phyloP scores from a whole-genome alignment of 2,797 vertebrate species.

The Leuciscus waleckii region DNA sequence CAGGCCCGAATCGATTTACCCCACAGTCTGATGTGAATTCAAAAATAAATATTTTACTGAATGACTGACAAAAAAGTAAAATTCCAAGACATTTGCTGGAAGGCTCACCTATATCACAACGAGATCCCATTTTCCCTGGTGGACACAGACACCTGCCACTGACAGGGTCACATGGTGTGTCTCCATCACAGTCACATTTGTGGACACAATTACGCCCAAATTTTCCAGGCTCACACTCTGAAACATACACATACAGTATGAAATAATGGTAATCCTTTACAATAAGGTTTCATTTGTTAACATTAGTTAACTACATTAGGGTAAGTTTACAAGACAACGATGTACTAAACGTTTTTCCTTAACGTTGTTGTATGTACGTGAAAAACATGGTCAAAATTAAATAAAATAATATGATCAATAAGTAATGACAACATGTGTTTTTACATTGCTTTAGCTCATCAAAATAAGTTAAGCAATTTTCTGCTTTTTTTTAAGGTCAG shows the following conservation, averaged over 20 bases:
- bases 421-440: no score
- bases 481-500: no score
- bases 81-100: neutral
- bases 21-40: conserved; percentile 72
- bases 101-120: conserved; percentile 75
- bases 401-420: no score
- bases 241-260: neutral
- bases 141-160: conserved; percentile 81
- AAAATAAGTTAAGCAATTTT: no score
- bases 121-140: conserved; percentile 76
- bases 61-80: neutral
- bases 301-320: neutral
- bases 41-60: neutral
- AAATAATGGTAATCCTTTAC: neutral
- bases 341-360: no score
- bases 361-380: no score
- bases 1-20: conserved; percentile 73
- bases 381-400: no score
- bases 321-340: no score
- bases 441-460: no score
- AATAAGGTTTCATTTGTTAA: neutral
- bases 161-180: conserved; percentile 70
- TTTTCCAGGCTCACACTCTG: conserved; percentile 76
- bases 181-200: conserved; percentile 72
- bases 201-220: conserved; percentile 76